Conservation (phyloP, 2,888 invertebrate genomes). For the Oithona nana region DNA sequence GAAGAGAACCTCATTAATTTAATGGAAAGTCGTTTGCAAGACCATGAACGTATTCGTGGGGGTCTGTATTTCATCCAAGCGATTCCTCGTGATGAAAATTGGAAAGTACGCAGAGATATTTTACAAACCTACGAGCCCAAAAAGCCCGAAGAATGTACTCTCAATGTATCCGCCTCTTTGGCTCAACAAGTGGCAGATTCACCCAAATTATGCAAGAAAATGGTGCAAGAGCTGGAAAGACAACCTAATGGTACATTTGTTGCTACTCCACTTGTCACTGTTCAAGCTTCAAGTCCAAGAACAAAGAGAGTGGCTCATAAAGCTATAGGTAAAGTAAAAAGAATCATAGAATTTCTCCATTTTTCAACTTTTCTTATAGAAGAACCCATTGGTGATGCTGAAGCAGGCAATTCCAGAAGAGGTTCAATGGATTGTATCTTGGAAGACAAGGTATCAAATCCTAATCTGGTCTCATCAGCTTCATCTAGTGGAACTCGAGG, state of each 20-base stretch:
- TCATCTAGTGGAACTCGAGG: not conserved
- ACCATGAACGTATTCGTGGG: constrained; percentile 13
- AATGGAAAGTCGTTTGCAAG: constrained; percentile 15
- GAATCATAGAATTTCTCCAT: too few species aligned
- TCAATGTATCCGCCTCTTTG: not conserved
- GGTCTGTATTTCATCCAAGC: constrained; percentile 15
- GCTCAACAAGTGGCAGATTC: not conserved
- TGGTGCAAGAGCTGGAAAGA: constrained; percentile 6
- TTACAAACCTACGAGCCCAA: constrained; percentile 2
- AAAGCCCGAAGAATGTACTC: not conserved
- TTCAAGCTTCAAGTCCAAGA: not conserved
- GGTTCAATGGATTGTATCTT: constrained; percentile 4
- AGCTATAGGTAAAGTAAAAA: too few species aligned
- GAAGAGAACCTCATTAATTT: constrained; percentile 17
- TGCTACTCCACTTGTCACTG: not conserved
- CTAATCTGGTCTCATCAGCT: not conserved
- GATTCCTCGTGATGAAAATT: constrained; percentile 17
- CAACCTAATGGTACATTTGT: constrained; percentile 12
- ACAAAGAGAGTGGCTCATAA: not conserved
- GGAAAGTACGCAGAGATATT: constrained; percentile 11
- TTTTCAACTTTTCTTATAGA: too few species aligned
- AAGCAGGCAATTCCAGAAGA: not conserved
- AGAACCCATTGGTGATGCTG: too few species aligned
- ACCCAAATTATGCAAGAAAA: not conserved
- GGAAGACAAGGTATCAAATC: not conserved